Base-by-base conservation (phyloP, 2,888 invertebrate genomes). In the Oegoconia quadripuncta region DNA sequence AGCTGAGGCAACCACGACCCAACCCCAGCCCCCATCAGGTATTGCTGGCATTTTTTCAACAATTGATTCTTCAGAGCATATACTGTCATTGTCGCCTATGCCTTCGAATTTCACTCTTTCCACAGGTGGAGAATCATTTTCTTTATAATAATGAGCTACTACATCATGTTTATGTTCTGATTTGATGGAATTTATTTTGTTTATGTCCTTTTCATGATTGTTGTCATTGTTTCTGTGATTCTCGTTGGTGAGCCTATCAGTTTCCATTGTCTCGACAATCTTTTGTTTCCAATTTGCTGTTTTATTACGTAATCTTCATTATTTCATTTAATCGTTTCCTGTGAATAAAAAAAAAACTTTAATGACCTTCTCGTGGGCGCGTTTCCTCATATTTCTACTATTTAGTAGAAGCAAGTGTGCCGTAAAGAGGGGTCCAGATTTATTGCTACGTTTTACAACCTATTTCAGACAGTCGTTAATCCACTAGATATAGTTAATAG, bases 11-110 rank as follows among this genome's bases (percentile, higher is more conserved):
- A 98, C 97, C 0, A 98, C 93, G 18, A 96, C 90, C 96, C 96
- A 97, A 0, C 96, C 95, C 93, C 94, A 96, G 0, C 95, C 95
- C 0, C 95, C 95, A 54, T 95, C 95, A 0, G 95, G 95, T 17
- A 93, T 90, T 5, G 90, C 89, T 0, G 91, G 90, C 30, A 90
- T 75, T 75, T 86, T 55, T 4, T 34, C 42, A 27, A 72, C 59
- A 9, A 67, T 72, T 2, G 56, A 52, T 7, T 76, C 75, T 13
- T 81, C 78, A 1, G 84, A 84, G 37, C 72, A 74, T 39, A 83
- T 74, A 43, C 86, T 87, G 34, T 89, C 82, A 8, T 71, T 70
- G 42, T 83, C 83, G 49, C 80, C 78, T 30, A 90, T 55, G 0
- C 88, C 87, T 53, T 86, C 67, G 47, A 88, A 86, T 50, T 82